phyloP scores from a whole-genome alignment of 2,888 invertebrate genomes.

The Nemurella pictetii region DNA sequence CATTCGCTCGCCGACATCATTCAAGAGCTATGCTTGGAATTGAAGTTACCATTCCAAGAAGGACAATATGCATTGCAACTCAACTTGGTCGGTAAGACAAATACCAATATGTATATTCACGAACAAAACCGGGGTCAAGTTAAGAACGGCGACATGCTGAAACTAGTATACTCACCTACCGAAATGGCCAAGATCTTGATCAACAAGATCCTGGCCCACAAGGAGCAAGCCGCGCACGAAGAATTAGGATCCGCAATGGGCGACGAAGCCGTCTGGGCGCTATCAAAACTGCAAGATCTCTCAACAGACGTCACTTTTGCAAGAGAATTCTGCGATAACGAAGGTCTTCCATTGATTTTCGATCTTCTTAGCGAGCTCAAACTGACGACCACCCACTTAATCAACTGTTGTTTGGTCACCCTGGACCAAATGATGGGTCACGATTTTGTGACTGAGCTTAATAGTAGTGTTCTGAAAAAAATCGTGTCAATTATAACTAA shows the following conservation, averaged over 20 bases:
- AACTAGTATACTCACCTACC: slow-evolving; percentile 36
- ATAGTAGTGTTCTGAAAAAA: slow-evolving; percentile 1
- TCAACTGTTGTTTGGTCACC: slow-evolving; percentile 24
- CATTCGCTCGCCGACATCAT: slow-evolving; percentile 33
- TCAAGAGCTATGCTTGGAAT: slow-evolving; percentile 32
- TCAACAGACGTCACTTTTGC: slow-evolving; percentile 35
- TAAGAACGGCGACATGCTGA: slow-evolving; percentile 36
- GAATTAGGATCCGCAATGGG: background rate
- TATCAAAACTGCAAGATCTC: slow-evolving; percentile 22
- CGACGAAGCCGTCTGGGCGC: slow-evolving; percentile 34
- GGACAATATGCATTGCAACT: slow-evolving; percentile 37
- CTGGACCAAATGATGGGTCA: slow-evolving; percentile 29
- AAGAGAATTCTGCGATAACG: slow-evolving; percentile 23
- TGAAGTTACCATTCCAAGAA: slow-evolving; percentile 27
- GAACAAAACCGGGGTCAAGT: slow-evolving; percentile 35
- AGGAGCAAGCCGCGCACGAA: background rate
- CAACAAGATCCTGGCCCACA: background rate
- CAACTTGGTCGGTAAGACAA: background rate
- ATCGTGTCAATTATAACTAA: slow-evolving; percentile 29
- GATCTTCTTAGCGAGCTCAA: background rate
- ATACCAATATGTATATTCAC: slow-evolving; percentile 33
- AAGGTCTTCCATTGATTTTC: slow-evolving; percentile 22
- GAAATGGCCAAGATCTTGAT: slow-evolving; percentile 35
- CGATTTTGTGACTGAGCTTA: slow-evolving; percentile 1
- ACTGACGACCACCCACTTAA: background rate